Evolutionary conservation across 2,113 vertebrate species (phyloP).

Genomic region (Pterocles orientalis): DNA sequence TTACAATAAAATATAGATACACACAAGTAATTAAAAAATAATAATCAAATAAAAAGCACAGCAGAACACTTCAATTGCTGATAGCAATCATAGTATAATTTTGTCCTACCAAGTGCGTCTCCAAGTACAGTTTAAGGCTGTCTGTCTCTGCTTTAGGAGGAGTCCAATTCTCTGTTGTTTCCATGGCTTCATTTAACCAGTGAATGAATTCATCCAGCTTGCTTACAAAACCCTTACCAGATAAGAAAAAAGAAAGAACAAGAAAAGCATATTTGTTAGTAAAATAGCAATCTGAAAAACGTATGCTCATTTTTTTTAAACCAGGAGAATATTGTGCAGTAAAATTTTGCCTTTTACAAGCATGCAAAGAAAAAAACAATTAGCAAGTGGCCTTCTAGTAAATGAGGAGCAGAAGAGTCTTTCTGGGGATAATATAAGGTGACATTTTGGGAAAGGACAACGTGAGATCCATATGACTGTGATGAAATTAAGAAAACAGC

Average conservation of each 20-base stretch:
- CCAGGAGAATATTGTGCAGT: background rate
- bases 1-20: conserved; percentile 35
- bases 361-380: background rate
- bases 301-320: background rate
- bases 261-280: conserved; percentile 45
- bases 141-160: conserved; percentile 89
- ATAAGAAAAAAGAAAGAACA: conserved; percentile 36
- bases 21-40: conserved; percentile 57
- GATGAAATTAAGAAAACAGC: background rate
- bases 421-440: background rate
- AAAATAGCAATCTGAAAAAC: conserved; percentile 31
- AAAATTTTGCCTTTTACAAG: background rate
- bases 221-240: conserved; percentile 87
- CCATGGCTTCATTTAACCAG: conserved; percentile 94
- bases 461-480: background rate
- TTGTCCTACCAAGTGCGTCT: conserved; percentile 94
- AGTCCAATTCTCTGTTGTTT: conserved; percentile 96
- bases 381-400: background rate
- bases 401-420: background rate
- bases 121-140: conserved; percentile 92
- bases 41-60: conserved; percentile 38
- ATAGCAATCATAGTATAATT: conserved; percentile 23
- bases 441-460: background rate
- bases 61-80: conserved; percentile 40
- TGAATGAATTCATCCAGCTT: conserved; percentile 96